Evolutionary conservation across 2,113 vertebrate species (phyloP), one percentile per base, ranked within the genome.

Genomic region (Hiodon tergisus): DNA sequence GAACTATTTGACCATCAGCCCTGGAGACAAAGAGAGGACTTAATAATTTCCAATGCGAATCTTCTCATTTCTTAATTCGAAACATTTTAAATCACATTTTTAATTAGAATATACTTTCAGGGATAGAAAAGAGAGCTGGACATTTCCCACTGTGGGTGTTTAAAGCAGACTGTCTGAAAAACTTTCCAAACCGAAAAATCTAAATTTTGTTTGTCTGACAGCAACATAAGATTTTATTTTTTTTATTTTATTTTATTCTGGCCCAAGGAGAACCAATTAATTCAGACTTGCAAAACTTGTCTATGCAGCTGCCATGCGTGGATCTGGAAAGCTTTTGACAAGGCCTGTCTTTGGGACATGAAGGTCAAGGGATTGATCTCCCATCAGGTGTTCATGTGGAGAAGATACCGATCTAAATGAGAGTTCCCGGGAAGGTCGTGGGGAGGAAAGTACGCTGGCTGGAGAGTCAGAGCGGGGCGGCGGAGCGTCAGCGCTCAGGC

Each of bases 341-440:
- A 72, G 75, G 74, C 73, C 82, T 84, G 82, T 76, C 83, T 86
- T 89, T 87, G 73, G 11, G 75, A 78, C 81, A 74, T 82, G 83
- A 89, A 91, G 89, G 88, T 90, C 85, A 85, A 60, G 3, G 78
- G 79, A 90, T 89, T 89, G 88, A 91, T 91, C 89, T 89, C 76
- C 85, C 90, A 88, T 88, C 68, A 86, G 78, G 82, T 80, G 80
- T 85, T 88, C 82, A 90, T 87, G 86, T 85, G 83, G 75, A 70
- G 78, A 81, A 90, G 85, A 89, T 89, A 86, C 86, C 73, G 77
- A 86, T 90, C 85, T 92, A 88, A 89, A 92, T 88, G 87, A 85
- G 75, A 54, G 74, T 75, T 75, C 80, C 85, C 85, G 85, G 83
- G 87, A 82, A 88, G 86, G 84, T 87, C 83, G 85, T 62, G 68